Evolutionary conservation across 2,113 vertebrate species (phyloP), one percentile per base, ranked within the genome.

Genomic region (Panthera tigris): DNA sequence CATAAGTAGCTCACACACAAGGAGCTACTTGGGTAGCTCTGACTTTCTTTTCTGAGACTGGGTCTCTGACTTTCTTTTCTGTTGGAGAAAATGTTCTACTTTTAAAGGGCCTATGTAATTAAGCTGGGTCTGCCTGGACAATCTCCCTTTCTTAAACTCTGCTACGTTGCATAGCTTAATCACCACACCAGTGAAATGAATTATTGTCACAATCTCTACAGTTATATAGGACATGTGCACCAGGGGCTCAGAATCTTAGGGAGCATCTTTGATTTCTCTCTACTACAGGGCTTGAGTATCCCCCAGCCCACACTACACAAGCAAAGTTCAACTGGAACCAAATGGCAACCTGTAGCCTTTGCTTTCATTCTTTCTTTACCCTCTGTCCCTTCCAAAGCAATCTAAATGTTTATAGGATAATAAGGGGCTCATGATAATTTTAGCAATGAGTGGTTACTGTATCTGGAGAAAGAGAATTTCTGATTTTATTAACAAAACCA

Each of bases 401-500:
- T 41, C 14, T 55, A 88, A 94, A 83, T 57, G 27, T 89, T 83
- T 83, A 73, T 1, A 80, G 10, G 39, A 23, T 82, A 69, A 52
- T 63, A 85, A 92, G 39, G 92, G 6, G 18, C 4, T 93, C 9
- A 4, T 57, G 27, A 66, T 80, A 79, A 48, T 66, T 93, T 92
- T 91, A 91, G 23, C 76, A 82, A 79, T 52, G 41, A 48, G 57
- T 82, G 2, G 68, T 82, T 66, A 1, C 29, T 94, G 4, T 81
- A 71, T 33, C 13, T 14, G 68, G 36, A 94, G 63, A 80, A 68
- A 87, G 29, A 96, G 8, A 87, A 79, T 69, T 81, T 95, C 55
- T 76, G 18, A 73, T 97, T 76, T 68, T 69, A 92, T 87, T 55
- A 91, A 57, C 68, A 84, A 80, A 97, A 96, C 76, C 21, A 83